Evolutionary conservation across 2,888 invertebrate species (phyloP).

Genomic region (Clanis bilineata): DNA sequence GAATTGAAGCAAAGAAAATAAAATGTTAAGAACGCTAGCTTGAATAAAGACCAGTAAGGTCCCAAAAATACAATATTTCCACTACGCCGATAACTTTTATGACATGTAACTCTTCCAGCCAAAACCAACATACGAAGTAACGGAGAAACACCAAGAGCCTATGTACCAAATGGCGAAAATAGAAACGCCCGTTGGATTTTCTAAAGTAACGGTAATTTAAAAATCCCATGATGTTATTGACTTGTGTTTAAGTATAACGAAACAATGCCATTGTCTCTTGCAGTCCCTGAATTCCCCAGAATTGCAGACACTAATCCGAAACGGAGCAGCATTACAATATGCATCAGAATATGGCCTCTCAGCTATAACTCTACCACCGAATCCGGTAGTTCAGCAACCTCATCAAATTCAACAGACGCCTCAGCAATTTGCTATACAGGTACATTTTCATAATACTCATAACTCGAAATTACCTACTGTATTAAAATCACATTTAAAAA

Average conservation of each 20-base stretch:
- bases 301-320: conserved; percentile 61
- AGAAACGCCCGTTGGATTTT: conserved; percentile 66
- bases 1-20: too few species aligned
- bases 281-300: conserved; percentile 55
- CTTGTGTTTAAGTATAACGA: too few species aligned
- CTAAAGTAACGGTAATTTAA: conserved; percentile 61
- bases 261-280: too few species aligned
- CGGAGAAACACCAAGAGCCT: conserved; percentile 61
- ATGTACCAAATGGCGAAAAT: conserved; percentile 57
- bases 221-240: too few species aligned
- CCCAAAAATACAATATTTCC: too few species aligned
- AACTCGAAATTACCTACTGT: not conserved
- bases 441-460: conserved; percentile 26
- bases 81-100: not conserved
- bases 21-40: too few species aligned
- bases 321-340: conserved; percentile 68
- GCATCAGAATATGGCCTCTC: conserved; percentile 68
- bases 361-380: conserved; percentile 65
- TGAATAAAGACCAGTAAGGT: too few species aligned
- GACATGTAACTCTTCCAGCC: conserved; percentile 40
- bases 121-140: conserved; percentile 65
- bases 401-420: conserved; percentile 24
- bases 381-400: conserved; percentile 56
- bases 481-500: not conserved
- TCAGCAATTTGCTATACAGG: conserved; percentile 61